Evolutionary conservation across 2,113 vertebrate genomes (phyloP).

Genomic region (Grammomys surdaster): DNA sequence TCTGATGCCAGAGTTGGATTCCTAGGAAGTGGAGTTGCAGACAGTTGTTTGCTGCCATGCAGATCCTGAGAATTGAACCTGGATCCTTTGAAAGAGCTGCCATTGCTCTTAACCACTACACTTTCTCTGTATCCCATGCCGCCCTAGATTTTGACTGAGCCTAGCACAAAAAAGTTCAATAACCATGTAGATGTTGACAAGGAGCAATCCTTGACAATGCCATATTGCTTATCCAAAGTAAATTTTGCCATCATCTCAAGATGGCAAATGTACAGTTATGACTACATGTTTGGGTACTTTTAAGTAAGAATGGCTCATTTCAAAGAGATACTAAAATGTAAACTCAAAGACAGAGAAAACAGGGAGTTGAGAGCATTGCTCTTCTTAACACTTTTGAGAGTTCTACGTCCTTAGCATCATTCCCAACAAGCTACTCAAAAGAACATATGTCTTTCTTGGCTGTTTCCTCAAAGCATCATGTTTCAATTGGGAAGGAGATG

Average conservation of each 20-base stretch:
- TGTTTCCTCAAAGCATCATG: conserved; percentile 36
- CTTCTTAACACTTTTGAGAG: background rate
- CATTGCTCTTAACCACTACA: background rate
- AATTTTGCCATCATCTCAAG: background rate
- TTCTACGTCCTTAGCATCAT: background rate
- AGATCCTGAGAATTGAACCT: background rate
- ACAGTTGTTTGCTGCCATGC: background rate
- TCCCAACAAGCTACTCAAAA: conserved; percentile 36
- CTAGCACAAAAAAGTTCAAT: background rate
- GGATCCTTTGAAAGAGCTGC: background rate
- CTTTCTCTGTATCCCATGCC: background rate
- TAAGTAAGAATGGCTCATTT: background rate
- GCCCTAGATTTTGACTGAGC: background rate
- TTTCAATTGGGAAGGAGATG: conserved; percentile 28
- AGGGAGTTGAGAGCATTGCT: background rate
- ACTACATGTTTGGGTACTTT: background rate
- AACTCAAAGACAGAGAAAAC: background rate
- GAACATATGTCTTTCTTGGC: conserved; percentile 29
- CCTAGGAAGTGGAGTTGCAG: background rate
- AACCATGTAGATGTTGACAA: background rate
- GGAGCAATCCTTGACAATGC: background rate
- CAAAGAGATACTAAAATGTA: background rate
- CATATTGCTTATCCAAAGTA: background rate
- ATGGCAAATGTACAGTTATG: background rate
- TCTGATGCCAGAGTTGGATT: background rate